Percentiles rank a stretch among this genome's conserved stretches.
phyloP scores from a whole-genome alignment of 2,797 vertebrate genomes.

The Rhynchotus rufescens region DNA sequence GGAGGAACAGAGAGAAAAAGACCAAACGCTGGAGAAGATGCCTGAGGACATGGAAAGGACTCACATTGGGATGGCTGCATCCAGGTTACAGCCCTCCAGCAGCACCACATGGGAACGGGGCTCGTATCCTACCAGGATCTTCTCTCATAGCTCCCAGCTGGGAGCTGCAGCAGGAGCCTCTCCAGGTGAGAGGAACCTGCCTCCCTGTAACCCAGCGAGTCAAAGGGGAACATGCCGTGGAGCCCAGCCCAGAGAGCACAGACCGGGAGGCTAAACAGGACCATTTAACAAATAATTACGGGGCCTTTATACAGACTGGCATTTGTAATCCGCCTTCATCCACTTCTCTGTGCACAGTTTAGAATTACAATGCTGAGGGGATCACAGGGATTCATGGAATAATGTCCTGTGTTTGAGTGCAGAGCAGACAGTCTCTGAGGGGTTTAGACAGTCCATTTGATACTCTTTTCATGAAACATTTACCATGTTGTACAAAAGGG shows the following conservation, averaged over 20 bases:
- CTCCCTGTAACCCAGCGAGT: constrained; percentile 29
- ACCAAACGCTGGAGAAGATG: neutral
- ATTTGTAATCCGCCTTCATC: constrained; percentile 65
- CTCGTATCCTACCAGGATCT: neutral
- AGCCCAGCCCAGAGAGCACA: constrained; percentile 31
- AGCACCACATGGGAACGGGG: neutral
- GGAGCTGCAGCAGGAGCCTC: constrained; percentile 54
- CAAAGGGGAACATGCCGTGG: constrained; percentile 20
- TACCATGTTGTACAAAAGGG: constrained; percentile 28
- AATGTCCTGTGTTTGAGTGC: constrained; percentile 61
- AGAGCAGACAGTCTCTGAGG: constrained; percentile 55
- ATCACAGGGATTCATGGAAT: constrained; percentile 68
- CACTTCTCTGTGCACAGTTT: constrained; percentile 64
- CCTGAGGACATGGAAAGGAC: neutral
- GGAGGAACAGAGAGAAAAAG: constrained; percentile 3
- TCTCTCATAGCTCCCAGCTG: neutral
- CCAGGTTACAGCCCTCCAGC: neutral
- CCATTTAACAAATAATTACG: constrained; percentile 71
- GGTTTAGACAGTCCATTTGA: constrained; percentile 55
- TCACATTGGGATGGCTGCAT: neutral
- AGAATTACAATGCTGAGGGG: constrained; percentile 66
- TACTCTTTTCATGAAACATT: constrained; percentile 72
- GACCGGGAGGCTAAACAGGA: constrained; percentile 46
- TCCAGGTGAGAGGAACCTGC: constrained; percentile 2
- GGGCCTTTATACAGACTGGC: constrained; percentile 40